These are phyloP conservation scores for Poecilia velifera DNA, from an alignment of 2,797 vertebrate species.

Conservation along the genomic window DNA sequence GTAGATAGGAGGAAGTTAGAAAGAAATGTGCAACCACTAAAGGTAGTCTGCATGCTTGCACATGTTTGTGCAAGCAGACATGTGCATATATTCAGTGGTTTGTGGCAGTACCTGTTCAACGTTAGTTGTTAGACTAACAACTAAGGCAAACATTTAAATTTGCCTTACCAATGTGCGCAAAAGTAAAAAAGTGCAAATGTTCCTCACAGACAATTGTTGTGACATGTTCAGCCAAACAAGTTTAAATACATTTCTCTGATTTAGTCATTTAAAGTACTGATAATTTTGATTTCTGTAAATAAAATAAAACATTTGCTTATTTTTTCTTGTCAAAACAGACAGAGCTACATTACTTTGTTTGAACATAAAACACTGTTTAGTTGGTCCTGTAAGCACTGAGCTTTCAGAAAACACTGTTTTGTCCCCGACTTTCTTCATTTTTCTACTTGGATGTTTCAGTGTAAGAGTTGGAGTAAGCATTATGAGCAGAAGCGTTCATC, in stretches of 20 bases:
- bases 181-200: not conserved
- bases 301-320: not conserved
- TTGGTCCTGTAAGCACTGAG: not conserved
- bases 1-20: slow-evolving; percentile 18
- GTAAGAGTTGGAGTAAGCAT: slow-evolving; percentile 2
- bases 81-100: not conserved
- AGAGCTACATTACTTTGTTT: not conserved
- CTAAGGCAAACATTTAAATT: slow-evolving; percentile 26
- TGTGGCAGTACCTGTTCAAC: not conserved
- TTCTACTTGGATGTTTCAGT: not conserved
- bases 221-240: not conserved
- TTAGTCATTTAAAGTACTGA: not conserved
- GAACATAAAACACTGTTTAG: not conserved
- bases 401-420: not conserved
- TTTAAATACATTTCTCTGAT: not conserved
- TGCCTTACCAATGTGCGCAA: not conserved
- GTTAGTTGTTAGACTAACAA: slow-evolving; percentile 45
- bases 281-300: not conserved
- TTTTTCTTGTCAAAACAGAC: slow-evolving; percentile 2
- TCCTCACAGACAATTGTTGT: not conserved
- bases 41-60: not conserved
- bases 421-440: not conserved
- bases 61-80: not conserved
- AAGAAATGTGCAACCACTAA: slow-evolving; percentile 9
- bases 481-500: slow-evolving; percentile 29